Base-by-base conservation (phyloP, 2,888 invertebrate species). In the Ennomos quercinarius region DNA sequence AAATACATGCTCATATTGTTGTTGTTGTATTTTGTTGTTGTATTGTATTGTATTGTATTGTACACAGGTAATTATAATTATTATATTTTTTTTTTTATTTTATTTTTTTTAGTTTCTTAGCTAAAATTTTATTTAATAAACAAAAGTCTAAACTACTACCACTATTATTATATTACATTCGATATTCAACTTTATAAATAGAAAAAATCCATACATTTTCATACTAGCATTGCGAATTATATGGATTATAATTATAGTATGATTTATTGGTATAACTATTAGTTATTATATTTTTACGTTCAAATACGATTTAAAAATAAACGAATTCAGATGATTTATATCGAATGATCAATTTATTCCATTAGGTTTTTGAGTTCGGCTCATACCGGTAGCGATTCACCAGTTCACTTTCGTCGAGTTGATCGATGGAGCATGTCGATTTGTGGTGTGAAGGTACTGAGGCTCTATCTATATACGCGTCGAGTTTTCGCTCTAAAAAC, bases 331-430 rank as follows among this genome's bases (percentile, higher is more conserved):
- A 64, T 65, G 64, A 66, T 70, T 68, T 68, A 70, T 57, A 51
- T 51, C 34, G 55, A 48, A 64, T 67, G 65, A 74, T 74, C 60
- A 66, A 72, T 72, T 72, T 68, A 70, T 68, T 72, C 62, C 61
- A 71, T 74, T 72, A 68, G 66, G 70, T 70, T 71, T 81, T 77
- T 66, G 74, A 78, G 80, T 79, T 73, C 79, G 71, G 53, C 61
- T 68, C 73, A 70, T 68, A 71, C 74, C 78, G 72, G 83, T 79
- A 80, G 83, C 78, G 49, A 73, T 71, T 72, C 66, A 64, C 66
- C 64, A 61, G 74, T 72, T 66, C 52, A 55, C 49, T 65, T 65
- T 72, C 64, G 59, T 68, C 68, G 55, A 78, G 86, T 84, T 84
- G 76, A 80, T 80, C 74, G 81, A 83, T 80, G 74, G 63, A 71